Percentiles rank a stretch among this genome's conserved stretches.
Evolutionary conservation across 2,888 invertebrate genomes (phyloP).

Genomic region (Andrena hattorfiana): DNA sequence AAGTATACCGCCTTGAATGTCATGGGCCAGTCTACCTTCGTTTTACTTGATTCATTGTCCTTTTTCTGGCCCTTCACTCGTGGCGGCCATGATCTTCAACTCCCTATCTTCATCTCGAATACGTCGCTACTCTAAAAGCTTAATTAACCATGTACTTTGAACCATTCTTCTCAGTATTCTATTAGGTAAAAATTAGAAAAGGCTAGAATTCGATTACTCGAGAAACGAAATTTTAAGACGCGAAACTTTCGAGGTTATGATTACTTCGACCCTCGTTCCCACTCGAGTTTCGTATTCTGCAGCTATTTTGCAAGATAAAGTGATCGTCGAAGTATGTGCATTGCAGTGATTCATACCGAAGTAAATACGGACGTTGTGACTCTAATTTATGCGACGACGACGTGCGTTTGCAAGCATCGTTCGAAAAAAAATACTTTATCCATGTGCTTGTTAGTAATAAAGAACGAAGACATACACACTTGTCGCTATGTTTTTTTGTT

Average conservation of each 20-base stretch:
- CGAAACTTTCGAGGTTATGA: no score
- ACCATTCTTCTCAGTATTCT: no score
- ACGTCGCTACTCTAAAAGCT: no score
- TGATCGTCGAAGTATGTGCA: not conserved
- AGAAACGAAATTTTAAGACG: no score
- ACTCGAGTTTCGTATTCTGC: not conserved
- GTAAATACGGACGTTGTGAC: slow-evolving; percentile 16
- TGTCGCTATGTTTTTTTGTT: not conserved
- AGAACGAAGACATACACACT: not conserved
- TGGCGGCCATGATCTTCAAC: not conserved
- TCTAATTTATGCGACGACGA: slow-evolving; percentile 31
- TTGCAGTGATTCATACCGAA: slow-evolving; percentile 11
- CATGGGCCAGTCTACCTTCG: slow-evolving; percentile 1
- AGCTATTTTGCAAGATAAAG: not conserved
- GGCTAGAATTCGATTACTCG: no score
- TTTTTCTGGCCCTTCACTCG: slow-evolving; percentile 17
- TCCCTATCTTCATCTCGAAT: not conserved
- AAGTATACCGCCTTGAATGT: not conserved
- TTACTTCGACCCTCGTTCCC: no score
- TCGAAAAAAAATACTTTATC: not conserved
- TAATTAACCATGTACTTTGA: no score
- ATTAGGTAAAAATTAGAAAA: no score
- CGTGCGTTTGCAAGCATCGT: not conserved
- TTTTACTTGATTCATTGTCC: not conserved
- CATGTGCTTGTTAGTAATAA: not conserved